Conservation (phyloP, 2,888 invertebrate species). For the Aphelenchoides bicaudatus region DNA sequence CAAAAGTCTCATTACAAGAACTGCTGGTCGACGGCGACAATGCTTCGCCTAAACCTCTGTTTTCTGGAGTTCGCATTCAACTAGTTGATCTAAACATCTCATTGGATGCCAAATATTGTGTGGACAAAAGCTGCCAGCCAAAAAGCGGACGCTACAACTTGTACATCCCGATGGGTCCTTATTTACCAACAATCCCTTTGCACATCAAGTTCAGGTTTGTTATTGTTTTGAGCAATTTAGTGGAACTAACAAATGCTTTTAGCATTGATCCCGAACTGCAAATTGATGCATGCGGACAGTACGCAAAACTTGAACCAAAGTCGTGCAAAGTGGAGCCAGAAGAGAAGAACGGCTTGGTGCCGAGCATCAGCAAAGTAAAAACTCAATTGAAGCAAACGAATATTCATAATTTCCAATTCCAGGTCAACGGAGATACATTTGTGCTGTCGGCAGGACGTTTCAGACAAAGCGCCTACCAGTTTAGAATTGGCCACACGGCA, state of each 20-base stretch:
- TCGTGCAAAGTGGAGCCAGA: constrained; percentile 21
- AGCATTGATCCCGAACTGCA: constrained; percentile 39
- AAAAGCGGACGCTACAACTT: constrained; percentile 44
- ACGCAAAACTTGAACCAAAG: constrained; percentile 43
- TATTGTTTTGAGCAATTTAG: background rate
- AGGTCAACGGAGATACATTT: constrained; percentile 34
- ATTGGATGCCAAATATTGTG: constrained; percentile 47
- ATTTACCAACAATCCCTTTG: constrained; percentile 38
- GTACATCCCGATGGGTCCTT: constrained; percentile 51
- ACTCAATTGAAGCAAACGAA: background rate
- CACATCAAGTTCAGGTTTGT: constrained; percentile 39
- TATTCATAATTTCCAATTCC: background rate
- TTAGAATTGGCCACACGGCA: constrained; percentile 61
- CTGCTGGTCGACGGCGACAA: too few relatives aligned
- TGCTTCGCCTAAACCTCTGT: constrained; percentile 23
- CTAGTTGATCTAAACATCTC: constrained; percentile 43
- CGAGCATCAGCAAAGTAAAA: constrained; percentile 9
- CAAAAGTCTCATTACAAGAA: too few relatives aligned
- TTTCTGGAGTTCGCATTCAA: constrained; percentile 37
- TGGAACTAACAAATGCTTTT: constrained; percentile 18
- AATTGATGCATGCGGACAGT: constrained; percentile 49
- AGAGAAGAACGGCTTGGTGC: background rate
- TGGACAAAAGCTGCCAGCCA: constrained; percentile 41
- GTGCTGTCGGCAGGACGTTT: constrained; percentile 60
- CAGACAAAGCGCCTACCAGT: constrained; percentile 64